phyloP scores from a whole-genome alignment of 2,888 invertebrate genomes.

The Leptura quadrifasciata region DNA sequence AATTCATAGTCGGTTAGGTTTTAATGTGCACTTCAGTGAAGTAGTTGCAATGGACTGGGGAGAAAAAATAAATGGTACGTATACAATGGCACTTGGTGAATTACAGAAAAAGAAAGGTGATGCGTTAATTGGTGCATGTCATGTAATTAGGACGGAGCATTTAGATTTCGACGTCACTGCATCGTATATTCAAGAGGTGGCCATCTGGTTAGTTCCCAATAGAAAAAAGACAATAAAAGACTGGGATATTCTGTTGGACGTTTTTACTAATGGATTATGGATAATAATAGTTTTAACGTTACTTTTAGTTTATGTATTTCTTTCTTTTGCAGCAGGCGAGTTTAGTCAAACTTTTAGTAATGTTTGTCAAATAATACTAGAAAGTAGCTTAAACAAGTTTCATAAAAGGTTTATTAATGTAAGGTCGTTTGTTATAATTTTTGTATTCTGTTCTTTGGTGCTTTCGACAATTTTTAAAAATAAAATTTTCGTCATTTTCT shows the following conservation, averaged over 20 bases:
- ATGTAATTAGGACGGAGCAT: conserved; percentile 2
- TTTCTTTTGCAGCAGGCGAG: background rate
- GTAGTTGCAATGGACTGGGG: background rate
- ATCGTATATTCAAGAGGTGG: background rate
- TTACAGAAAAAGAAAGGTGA: conserved; percentile 12
- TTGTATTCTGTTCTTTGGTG: background rate
- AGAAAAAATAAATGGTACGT: conserved; percentile 2
- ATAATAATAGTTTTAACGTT: background rate
- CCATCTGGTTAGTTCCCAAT: conserved; percentile 26
- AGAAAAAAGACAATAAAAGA: background rate
- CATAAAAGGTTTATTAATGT: background rate
- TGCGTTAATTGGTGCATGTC: conserved; percentile 21
- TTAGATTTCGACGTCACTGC: conserved; percentile 24
- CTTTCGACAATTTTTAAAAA: conserved; percentile 21
- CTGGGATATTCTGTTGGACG: background rate
- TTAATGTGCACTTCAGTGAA: background rate
- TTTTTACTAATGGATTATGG: background rate
- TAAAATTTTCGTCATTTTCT: conserved; percentile 17
- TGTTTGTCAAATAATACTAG: background rate
- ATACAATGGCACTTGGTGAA: background rate
- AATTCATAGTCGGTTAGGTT: background rate
- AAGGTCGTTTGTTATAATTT: background rate
- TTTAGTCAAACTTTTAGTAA: background rate
- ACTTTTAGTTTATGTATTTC: background rate
- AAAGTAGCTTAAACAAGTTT: background rate